A percentile compares a stretch with the other conserved stretches of the same genome.
phyloP scores from a whole-genome alignment of 30 jellyfish, hydroid and myxozoan species.

The Aurelia aurita region DNA sequence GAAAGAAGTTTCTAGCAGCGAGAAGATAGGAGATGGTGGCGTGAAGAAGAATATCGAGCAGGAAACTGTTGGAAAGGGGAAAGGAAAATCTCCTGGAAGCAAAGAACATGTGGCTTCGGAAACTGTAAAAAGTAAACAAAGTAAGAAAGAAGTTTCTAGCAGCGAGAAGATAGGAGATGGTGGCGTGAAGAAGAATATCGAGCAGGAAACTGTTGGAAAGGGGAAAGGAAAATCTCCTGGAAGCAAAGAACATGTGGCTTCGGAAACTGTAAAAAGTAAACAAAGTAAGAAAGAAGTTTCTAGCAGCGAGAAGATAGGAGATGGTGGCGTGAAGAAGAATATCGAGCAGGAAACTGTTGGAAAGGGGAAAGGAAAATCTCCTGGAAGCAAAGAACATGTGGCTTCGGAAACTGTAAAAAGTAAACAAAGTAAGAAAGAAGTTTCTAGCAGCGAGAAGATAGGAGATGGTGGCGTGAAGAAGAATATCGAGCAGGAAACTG shows the following conservation, averaged over 20 bases:
- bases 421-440: not conserved
- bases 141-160: not conserved
- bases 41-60: not conserved
- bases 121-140: not conserved
- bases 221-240: not conserved
- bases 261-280: not conserved
- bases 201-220: not conserved
- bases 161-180: not conserved
- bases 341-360: not conserved
- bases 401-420: too few relatives aligned
- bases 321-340: not conserved
- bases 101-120: not conserved
- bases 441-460: not conserved
- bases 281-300: not conserved
- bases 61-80: too few relatives aligned
- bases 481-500: not conserved
- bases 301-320: not conserved
- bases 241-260: not conserved
- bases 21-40: not conserved
- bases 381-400: not conserved
- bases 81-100: not conserved
- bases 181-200: not conserved
- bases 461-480: not conserved
- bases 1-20: not conserved
- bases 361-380: not conserved